Evolutionary conservation across 2,113 vertebrate genomes (phyloP).

Genomic region (Harpagus bidentatus): DNA sequence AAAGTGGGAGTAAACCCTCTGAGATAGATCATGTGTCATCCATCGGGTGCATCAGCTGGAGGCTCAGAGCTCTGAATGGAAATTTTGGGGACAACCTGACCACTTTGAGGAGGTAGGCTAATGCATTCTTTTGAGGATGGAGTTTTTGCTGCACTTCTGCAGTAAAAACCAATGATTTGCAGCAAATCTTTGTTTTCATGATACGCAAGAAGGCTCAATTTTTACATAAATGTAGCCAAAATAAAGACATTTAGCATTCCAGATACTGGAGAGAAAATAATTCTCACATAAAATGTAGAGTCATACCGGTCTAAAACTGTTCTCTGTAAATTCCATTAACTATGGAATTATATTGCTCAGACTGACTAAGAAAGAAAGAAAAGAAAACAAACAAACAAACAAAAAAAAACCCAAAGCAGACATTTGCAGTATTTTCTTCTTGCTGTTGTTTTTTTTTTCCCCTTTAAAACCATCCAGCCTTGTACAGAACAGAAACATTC

Average conservation of each 20-base stretch:
- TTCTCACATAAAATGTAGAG: background rate
- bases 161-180: background rate
- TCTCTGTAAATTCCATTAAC: background rate
- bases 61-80: background rate
- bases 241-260: background rate
- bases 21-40: background rate
- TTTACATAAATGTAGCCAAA: background rate
- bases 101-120: background rate
- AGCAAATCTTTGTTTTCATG: background rate
- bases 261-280: background rate
- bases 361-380: background rate
- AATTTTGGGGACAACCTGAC: background rate
- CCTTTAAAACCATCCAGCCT: background rate
- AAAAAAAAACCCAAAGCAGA: background rate
- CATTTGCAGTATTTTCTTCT: background rate
- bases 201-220: background rate
- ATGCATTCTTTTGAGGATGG: background rate
- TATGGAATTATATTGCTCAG: background rate
- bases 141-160: background rate
- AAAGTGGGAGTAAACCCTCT: background rate
- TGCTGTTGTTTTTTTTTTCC: background rate
- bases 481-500: background rate
- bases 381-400: accelerated
- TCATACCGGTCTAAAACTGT: background rate
- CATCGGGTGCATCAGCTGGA: background rate